Conservation (phyloP, 2,888 invertebrate genomes). For the Gasteruption jaculator region DNA sequence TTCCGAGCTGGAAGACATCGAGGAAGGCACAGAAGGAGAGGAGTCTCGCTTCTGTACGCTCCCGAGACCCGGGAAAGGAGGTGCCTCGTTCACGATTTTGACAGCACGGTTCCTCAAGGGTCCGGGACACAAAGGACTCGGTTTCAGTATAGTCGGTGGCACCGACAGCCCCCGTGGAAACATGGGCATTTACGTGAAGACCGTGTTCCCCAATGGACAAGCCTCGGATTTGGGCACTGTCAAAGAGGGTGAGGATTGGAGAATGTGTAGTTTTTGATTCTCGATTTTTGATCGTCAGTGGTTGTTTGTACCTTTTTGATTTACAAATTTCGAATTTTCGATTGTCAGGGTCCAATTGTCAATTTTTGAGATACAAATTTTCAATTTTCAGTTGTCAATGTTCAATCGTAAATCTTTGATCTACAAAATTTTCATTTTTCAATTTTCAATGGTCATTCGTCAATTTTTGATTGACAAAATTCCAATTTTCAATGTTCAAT, state of each 20-base stretch:
- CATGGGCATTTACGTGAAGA: conserved; percentile 86
- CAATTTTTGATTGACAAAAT: no score
- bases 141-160: conserved; percentile 87
- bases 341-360: no score
- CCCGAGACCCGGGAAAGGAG: conserved; percentile 55
- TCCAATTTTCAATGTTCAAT: no score
- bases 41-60: conserved; percentile 60
- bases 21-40: conserved; percentile 54
- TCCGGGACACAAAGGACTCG: conserved; percentile 77
- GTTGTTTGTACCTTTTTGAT: no score
- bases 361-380: no score
- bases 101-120: conserved; percentile 71
- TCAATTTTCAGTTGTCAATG: no score
- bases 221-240: conserved; percentile 76
- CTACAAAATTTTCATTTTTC: no score
- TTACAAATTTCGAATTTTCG: no score
- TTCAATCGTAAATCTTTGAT: no score
- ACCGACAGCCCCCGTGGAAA: conserved; percentile 79
- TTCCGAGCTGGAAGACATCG: conserved; percentile 49
- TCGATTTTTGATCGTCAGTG: no score
- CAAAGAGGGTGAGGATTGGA: conserved; percentile 78
- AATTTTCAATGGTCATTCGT: no score
- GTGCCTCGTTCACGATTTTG: conserved; percentile 55
- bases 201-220: conserved; percentile 80
- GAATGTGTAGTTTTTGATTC: no score